Evolutionary conservation across 2,797 vertebrate species (phyloP).

Genomic region (Phylloscopus collybita): DNA sequence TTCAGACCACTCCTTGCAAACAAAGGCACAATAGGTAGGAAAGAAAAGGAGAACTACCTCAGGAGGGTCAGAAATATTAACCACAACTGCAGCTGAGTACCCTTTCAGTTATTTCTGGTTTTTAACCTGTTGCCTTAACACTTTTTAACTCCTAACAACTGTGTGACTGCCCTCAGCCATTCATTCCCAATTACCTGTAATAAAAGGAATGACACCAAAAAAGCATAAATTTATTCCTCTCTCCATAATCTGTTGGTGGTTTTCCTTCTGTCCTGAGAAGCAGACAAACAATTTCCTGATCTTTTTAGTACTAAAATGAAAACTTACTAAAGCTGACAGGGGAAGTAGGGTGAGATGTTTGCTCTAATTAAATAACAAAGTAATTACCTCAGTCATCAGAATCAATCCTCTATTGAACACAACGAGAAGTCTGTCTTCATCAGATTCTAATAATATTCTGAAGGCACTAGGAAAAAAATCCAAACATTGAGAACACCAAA

Average conservation of each 20-base stretch:
- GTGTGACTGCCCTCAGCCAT: not conserved
- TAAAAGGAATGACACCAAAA: not conserved
- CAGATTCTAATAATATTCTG: constrained; percentile 95
- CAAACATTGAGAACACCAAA: constrained; percentile 3
- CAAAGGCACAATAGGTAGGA: not conserved
- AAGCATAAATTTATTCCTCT: not conserved
- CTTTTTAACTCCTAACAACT: not conserved
- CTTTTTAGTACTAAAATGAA: not conserved
- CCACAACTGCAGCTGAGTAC: not conserved
- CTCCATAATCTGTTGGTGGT: not conserved
- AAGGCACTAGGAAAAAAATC: constrained; percentile 88
- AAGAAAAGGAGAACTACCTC: not conserved
- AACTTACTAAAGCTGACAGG: not conserved
- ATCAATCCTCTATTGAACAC: constrained; percentile 97
- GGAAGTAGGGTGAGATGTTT: not conserved
- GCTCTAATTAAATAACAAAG: not conserved
- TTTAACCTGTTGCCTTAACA: not conserved
- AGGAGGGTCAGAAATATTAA: not conserved
- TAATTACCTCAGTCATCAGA: constrained; percentile 94
- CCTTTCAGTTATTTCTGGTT: not conserved
- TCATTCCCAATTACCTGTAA: not conserved
- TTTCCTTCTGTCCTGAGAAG: not conserved
- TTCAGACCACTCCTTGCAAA: not conserved
- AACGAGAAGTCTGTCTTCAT: constrained; percentile 96
- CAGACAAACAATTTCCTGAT: not conserved